These are phyloP conservation scores for Poeciliopsis turrubarensis DNA, from an alignment of 2,113 vertebrate species.

Conservation along the genomic window DNA sequence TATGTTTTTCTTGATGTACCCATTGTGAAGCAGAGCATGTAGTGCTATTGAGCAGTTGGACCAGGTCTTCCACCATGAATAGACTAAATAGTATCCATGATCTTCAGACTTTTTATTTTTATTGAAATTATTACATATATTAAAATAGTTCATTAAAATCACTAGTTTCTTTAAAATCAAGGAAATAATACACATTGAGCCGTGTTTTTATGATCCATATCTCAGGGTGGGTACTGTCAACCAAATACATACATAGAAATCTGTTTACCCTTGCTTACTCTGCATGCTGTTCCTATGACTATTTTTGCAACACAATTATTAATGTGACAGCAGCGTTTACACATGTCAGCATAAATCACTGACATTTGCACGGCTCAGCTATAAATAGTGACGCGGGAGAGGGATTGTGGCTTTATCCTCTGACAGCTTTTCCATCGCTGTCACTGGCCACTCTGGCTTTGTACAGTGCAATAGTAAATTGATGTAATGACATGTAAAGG, in stretches of 20 bases:
- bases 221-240: not conserved
- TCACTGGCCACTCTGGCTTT: slow-evolving; percentile 39
- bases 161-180: slow-evolving; percentile 4
- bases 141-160: slow-evolving; percentile 22
- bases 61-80: slow-evolving; percentile 34
- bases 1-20: slow-evolving; percentile 75
- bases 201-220: not conserved
- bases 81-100: too few species aligned
- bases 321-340: slow-evolving; percentile 70
- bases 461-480: slow-evolving; percentile 32
- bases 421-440: slow-evolving; percentile 60
- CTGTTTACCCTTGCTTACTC: slow-evolving; percentile 22
- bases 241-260: slow-evolving; percentile 1
- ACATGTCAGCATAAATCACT: slow-evolving; percentile 76
- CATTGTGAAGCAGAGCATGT: slow-evolving; percentile 75
- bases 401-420: slow-evolving; percentile 48
- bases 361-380: slow-evolving; percentile 64
- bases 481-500: slow-evolving; percentile 5
- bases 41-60: slow-evolving; percentile 67
- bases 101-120: slow-evolving; percentile 12
- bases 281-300: slow-evolving; percentile 43
- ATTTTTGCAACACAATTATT: slow-evolving; percentile 67
- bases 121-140: slow-evolving; percentile 18
- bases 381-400: slow-evolving; percentile 66
- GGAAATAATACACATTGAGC: not conserved